Conservation (phyloP, 92 coral and sea anemone species). For the Actinernus sp. region DNA sequence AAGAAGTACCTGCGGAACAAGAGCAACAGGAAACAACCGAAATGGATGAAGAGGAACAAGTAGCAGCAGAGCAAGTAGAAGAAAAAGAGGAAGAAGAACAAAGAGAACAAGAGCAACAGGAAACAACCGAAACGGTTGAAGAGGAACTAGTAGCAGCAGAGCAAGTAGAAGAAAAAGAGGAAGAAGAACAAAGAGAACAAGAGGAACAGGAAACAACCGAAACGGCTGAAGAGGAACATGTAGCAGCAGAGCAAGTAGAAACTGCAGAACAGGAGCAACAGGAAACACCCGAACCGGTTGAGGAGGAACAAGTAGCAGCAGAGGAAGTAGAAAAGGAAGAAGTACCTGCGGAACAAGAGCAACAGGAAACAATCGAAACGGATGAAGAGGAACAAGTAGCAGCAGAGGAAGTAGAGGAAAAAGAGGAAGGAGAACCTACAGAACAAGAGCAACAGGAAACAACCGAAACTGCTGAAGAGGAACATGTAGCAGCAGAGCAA, state of each 20-base stretch:
- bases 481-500: background rate
- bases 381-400: background rate
- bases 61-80: background rate
- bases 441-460: background rate
- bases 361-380: background rate
- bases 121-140: too few relatives aligned
- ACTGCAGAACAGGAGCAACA: background rate
- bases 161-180: background rate
- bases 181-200: background rate
- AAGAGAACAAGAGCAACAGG: background rate
- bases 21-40: background rate
- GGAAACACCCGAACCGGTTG: background rate
- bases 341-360: background rate
- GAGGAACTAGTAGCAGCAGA: background rate
- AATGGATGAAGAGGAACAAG: background rate
- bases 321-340: background rate
- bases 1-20: background rate
- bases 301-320: constrained; percentile 1
- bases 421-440: background rate
- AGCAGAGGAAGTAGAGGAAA: background rate
- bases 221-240: background rate
- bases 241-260: background rate
- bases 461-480: background rate
- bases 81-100: background rate
- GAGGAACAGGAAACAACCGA: background rate